Evolutionary conservation across 2,888 invertebrate species (phyloP).

Genomic region (Ophraella communa): DNA sequence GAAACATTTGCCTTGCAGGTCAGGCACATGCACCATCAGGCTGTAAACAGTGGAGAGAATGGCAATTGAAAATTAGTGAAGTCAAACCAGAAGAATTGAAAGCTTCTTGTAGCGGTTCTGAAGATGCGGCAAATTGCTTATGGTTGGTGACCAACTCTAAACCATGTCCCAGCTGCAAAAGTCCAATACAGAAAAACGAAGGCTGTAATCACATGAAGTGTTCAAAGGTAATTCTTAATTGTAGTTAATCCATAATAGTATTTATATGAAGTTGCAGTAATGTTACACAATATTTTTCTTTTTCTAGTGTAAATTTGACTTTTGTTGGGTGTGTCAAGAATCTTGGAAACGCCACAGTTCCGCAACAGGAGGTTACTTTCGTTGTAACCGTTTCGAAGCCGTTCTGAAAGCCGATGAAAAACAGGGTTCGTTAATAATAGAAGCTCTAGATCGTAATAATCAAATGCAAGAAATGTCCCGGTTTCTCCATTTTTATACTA

Average conservation of each 20-base stretch:
- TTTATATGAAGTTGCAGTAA: no score
- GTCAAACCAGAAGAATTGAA: slow-evolving; percentile 69
- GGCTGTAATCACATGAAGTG: slow-evolving; percentile 78
- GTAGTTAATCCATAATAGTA: no score
- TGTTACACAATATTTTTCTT: slow-evolving; percentile 10
- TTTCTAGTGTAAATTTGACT: slow-evolving; percentile 72
- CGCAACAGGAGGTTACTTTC: slow-evolving; percentile 73
- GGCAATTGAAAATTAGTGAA: slow-evolving; percentile 67
- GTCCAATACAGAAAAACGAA: slow-evolving; percentile 75
- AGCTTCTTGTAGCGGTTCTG: slow-evolving; percentile 63
- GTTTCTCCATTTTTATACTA: slow-evolving; percentile 71
- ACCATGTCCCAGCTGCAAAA: slow-evolving; percentile 73
- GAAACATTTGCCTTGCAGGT: slow-evolving; percentile 43
- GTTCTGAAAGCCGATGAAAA: slow-evolving; percentile 69
- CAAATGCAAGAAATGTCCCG: slow-evolving; percentile 69
- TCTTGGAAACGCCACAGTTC: slow-evolving; percentile 75
- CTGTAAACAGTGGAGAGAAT: slow-evolving; percentile 68
- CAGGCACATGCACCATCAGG: slow-evolving; percentile 74
- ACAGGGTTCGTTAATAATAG: slow-evolving; percentile 64
- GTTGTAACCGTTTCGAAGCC: slow-evolving; percentile 68
- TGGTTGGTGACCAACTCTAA: slow-evolving; percentile 76
- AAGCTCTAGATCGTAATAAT: slow-evolving; percentile 66
- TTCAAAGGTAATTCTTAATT: slow-evolving; percentile 64
- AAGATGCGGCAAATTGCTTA: slow-evolving; percentile 69
- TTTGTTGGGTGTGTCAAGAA: slow-evolving; percentile 76